These are phyloP conservation scores for Halictus rubicundus DNA, from an alignment of 1,140 invertebrate genomes.

Conservation along the genomic window DNA sequence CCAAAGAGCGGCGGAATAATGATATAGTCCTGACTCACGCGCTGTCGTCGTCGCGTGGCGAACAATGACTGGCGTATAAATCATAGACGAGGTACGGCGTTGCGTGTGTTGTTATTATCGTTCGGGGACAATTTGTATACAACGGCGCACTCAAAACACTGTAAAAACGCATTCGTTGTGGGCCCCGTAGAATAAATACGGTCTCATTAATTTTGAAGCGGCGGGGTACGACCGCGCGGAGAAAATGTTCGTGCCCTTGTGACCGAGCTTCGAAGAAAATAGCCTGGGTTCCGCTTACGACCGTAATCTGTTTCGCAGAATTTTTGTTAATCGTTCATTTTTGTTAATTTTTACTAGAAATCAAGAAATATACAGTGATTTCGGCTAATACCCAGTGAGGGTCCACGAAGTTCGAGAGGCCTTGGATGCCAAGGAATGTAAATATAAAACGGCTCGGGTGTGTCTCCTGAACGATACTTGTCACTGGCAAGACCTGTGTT, in stretches of 20 bases:
- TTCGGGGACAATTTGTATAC: conserved; percentile 48
- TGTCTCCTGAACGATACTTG: no score
- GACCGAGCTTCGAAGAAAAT: not conserved
- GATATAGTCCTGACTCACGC: conserved; percentile 50
- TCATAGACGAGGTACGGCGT: conserved; percentile 51
- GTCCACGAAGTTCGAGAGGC: no score
- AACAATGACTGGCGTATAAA: conserved; percentile 60
- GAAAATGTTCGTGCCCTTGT: not conserved
- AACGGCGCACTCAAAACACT: conserved; percentile 10
- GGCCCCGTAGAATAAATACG: conserved; percentile 24
- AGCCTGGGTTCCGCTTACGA: not conserved
- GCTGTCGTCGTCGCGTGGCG: conserved; percentile 59
- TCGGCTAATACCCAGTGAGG: no score
- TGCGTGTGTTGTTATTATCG: conserved; percentile 55
- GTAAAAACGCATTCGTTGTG: conserved; percentile 10
- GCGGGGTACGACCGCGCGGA: no score
- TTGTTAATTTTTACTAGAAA: no score
- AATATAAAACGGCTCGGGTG: no score
- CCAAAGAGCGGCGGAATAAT: conserved; percentile 50
- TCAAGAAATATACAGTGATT: no score
- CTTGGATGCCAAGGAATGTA: no score
- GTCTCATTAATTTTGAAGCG: conserved; percentile 7
- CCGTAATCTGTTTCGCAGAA: not conserved
- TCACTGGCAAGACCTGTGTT: no score
- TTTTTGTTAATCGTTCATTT: not conserved